Percentiles rank a stretch among this genome's conserved stretches.
These are phyloP conservation scores for Helogale parvula DNA, from an alignment of 2,113 vertebrate genomes.

Conservation along the genomic window DNA sequence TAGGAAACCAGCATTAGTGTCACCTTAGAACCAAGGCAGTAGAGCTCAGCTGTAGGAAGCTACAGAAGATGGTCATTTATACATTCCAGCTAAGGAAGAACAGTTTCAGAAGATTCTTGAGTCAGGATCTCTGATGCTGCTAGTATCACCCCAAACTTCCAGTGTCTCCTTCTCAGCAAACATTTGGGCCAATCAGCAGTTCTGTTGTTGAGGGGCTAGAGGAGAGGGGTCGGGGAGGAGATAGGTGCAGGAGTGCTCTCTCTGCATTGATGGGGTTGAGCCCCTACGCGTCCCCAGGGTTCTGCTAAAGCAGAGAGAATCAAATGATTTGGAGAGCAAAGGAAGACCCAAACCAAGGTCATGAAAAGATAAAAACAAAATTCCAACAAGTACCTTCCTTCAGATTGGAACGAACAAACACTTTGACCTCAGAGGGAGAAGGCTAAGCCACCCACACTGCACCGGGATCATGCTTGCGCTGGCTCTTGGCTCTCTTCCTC, in stretches of 20 bases:
- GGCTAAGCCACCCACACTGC: background rate
- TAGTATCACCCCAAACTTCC: background rate
- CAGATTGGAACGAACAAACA: slow-evolving; percentile 52
- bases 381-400: background rate
- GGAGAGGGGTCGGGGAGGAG: background rate
- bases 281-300: background rate
- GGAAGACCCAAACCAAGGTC: background rate
- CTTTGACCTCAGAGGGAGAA: background rate
- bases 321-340: background rate
- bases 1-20: background rate
- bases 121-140: background rate
- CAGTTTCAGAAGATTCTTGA: background rate
- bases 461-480: background rate
- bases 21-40: background rate
- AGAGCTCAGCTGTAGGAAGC: background rate
- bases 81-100: background rate
- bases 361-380: slow-evolving; percentile 19
- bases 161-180: background rate
- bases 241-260: accelerated
- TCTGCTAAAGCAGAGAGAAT: background rate
- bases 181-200: background rate
- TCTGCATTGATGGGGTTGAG: background rate
- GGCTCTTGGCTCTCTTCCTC: background rate
- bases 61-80: background rate
- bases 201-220: background rate